Percentiles rank a stretch among this genome's conserved stretches.
phyloP scores from a whole-genome alignment of 2,797 vertebrate genomes.

The Sarcophilus harrisii region DNA sequence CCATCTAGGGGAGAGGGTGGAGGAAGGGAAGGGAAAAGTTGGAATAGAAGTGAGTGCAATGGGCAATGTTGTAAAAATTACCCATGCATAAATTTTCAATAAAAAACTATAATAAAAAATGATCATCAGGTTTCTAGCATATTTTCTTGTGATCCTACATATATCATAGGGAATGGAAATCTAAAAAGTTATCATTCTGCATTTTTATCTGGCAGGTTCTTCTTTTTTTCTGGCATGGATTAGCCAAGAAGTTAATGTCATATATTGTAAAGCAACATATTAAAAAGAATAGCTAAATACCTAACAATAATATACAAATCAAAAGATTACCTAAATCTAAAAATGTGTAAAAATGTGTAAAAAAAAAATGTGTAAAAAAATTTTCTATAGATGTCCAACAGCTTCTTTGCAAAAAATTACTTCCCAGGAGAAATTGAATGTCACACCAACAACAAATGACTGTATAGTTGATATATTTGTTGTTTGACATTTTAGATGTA shows the following conservation, averaged over 20 bases:
- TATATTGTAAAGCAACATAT: neutral
- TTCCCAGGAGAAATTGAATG: conserved; percentile 50
- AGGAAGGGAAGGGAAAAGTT: too few species aligned
- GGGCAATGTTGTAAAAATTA: too few species aligned
- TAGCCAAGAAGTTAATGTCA: conserved; percentile 38
- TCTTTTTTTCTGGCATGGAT: conserved; percentile 20
- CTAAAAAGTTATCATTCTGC: neutral
- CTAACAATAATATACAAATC: neutral
- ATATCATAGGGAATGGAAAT: neutral
- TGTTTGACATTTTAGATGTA: conserved; percentile 63
- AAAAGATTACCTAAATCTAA: neutral
- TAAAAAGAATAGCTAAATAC: neutral
- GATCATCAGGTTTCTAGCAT: neutral
- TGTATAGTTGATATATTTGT: conserved; percentile 49
- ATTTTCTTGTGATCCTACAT: neutral
- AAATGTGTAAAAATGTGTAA: too few species aligned
- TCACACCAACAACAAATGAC: conserved; percentile 45
- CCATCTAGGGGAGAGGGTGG: too few species aligned
- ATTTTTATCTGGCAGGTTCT: neutral
- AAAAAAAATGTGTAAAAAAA: too few species aligned
- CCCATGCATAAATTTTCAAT: too few species aligned
- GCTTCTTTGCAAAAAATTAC: conserved; percentile 24
- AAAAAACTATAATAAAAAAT: neutral
- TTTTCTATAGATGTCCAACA: neutral
- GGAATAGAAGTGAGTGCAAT: too few species aligned